Evolutionary conservation across 1,140 invertebrate genomes (phyloP).

Genomic region (Apocrypta bakeri): DNA sequence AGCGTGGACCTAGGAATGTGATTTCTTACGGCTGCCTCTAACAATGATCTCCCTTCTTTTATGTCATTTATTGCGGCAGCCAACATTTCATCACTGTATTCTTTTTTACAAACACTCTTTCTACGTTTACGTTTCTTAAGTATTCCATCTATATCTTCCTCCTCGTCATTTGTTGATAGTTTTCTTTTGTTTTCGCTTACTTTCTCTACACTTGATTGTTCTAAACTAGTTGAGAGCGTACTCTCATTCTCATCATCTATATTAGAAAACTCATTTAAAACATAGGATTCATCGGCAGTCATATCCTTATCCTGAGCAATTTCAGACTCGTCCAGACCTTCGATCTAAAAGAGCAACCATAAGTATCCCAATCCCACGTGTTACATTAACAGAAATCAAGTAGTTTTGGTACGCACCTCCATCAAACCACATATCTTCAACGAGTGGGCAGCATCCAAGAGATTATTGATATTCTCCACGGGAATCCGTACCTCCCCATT

Average conservation of each 20-base stretch:
- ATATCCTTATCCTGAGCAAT: conserved; percentile 44
- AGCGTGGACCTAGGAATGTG: conserved; percentile 73
- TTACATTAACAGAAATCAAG: not conserved
- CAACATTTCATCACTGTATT: conserved; percentile 70
- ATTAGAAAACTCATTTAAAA: conserved; percentile 24
- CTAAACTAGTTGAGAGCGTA: not conserved
- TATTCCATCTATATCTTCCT: conserved; percentile 43
- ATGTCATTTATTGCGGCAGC: conserved; percentile 70
- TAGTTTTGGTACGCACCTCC: conserved; percentile 67
- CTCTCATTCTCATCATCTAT: conserved; percentile 41
- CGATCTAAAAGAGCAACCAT: conserved; percentile 56
- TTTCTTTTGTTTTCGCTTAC: conserved; percentile 52
- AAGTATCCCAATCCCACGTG: not conserved
- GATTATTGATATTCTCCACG: conserved; percentile 70
- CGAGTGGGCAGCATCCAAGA: conserved; percentile 74
- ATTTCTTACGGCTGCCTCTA: conserved; percentile 69
- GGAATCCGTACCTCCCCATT: conserved; percentile 76
- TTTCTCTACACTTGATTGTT: conserved; percentile 18
- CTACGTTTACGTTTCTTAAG: conserved; percentile 61
- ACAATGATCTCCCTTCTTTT: conserved; percentile 65
- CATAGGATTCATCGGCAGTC: conserved; percentile 36
- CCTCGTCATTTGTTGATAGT: conserved; percentile 39
- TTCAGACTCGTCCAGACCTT: conserved; percentile 61
- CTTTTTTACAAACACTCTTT: conserved; percentile 64
- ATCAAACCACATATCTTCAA: conserved; percentile 75